A percentile compares a stretch with the other conserved stretches of the same genome.
These are phyloP conservation scores for Patella caerulea DNA, from an alignment of 2,888 invertebrate species.

Conservation along the genomic window DNA sequence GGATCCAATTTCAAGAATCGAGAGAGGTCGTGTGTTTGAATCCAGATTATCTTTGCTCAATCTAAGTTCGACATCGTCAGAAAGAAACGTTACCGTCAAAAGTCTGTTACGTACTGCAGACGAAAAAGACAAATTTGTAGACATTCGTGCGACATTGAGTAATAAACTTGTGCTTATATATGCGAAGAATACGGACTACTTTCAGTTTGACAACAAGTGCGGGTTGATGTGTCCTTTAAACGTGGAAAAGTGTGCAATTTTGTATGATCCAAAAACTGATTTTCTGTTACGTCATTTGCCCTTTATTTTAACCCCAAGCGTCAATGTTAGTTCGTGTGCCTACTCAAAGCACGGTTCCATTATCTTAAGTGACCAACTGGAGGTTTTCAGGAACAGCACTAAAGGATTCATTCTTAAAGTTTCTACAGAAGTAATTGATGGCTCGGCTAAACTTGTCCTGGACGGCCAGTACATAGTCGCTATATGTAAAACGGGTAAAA, in stretches of 20 bases:
- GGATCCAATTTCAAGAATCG: slow-evolving; percentile 29
- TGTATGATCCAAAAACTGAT: slow-evolving; percentile 51
- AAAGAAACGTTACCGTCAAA: slow-evolving; percentile 35
- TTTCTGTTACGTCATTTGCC: slow-evolving; percentile 46
- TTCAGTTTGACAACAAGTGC: slow-evolving; percentile 44
- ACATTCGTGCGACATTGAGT: slow-evolving; percentile 36
- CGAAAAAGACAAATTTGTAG: slow-evolving; percentile 47
- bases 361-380: slow-evolving; percentile 47
- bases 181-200: slow-evolving; percentile 44
- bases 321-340: slow-evolving; percentile 35
- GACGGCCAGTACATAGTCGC: slow-evolving; percentile 58
- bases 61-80: slow-evolving; percentile 26
- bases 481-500: slow-evolving; percentile 44
- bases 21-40: slow-evolving; percentile 37
- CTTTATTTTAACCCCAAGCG: slow-evolving; percentile 40
- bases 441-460: slow-evolving; percentile 42
- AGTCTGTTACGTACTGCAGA: slow-evolving; percentile 45
- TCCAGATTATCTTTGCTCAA: slow-evolving; percentile 41
- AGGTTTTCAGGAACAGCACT: slow-evolving; percentile 38
- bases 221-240: slow-evolving; percentile 42
- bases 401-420: slow-evolving; percentile 24
- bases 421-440: slow-evolving; percentile 30
- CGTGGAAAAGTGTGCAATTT: slow-evolving; percentile 50
- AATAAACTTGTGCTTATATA: slow-evolving; percentile 51
- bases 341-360: slow-evolving; percentile 45